phyloP scores from a whole-genome alignment of 2,888 invertebrate species.

The Melieria omissa region DNA sequence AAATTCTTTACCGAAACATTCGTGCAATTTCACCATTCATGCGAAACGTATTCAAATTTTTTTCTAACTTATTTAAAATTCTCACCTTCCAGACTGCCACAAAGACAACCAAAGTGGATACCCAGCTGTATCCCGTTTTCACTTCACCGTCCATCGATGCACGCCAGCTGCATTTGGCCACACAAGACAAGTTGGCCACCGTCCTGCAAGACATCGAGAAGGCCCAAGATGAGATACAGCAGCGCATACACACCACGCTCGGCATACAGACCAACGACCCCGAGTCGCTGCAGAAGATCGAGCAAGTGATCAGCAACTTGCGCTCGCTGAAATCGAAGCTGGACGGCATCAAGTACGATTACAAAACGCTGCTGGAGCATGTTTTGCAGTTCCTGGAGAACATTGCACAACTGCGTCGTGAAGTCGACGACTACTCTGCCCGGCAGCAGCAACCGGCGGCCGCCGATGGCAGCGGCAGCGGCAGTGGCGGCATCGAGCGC shows the following conservation, averaged over 20 bases:
- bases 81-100: slow-evolving; percentile 70
- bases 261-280: slow-evolving; percentile 72
- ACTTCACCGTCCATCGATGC: slow-evolving; percentile 73
- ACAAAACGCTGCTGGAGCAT: slow-evolving; percentile 77
- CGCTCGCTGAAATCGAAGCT: slow-evolving; percentile 75
- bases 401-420: slow-evolving; percentile 72
- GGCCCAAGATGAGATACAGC: slow-evolving; percentile 76
- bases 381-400: slow-evolving; percentile 78
- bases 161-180: slow-evolving; percentile 69
- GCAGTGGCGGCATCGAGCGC: slow-evolving; percentile 69
- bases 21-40: background rate
- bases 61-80: slow-evolving; percentile 34
- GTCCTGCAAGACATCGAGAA: slow-evolving; percentile 73
- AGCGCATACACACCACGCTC: slow-evolving; percentile 75
- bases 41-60: slow-evolving; percentile 12
- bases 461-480: slow-evolving; percentile 68
- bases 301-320: slow-evolving; percentile 74
- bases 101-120: slow-evolving; percentile 76
- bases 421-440: slow-evolving; percentile 71
- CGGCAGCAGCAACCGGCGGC: slow-evolving; percentile 54
- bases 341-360: slow-evolving; percentile 76
- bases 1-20: background rate
- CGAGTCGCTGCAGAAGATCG: slow-evolving; percentile 68
- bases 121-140: slow-evolving; percentile 80
- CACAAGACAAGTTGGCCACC: slow-evolving; percentile 70